Conservation (phyloP, 2,797 vertebrate species). For the Aselliscus stoliczkanus region DNA sequence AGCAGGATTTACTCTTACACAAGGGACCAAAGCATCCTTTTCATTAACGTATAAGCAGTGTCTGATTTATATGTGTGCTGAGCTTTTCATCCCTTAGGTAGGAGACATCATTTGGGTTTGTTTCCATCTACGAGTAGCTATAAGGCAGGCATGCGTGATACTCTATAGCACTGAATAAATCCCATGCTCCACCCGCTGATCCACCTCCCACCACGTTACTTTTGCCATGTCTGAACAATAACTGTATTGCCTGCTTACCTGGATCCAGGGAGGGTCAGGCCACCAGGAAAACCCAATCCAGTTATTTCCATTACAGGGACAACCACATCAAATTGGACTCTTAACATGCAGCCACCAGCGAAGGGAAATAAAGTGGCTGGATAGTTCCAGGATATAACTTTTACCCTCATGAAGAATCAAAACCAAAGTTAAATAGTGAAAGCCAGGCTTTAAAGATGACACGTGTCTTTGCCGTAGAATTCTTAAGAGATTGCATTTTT, state of each 20-base stretch:
- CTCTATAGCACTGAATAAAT: neutral
- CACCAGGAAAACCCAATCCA: neutral
- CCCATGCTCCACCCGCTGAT: neutral
- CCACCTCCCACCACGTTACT: neutral
- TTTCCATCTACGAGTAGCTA: neutral
- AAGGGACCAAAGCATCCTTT: neutral
- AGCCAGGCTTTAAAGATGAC: neutral
- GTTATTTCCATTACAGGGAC: neutral
- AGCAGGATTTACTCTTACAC: neutral
- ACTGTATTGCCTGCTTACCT: neutral
- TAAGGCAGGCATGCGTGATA: neutral
- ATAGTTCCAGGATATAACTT: neutral
- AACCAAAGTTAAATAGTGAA: neutral
- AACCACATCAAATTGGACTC: neutral
- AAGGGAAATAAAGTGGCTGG: neutral
- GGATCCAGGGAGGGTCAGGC: neutral
- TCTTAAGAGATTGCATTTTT: neutral
- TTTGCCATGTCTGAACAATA: neutral
- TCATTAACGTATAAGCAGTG: fast-evolving
- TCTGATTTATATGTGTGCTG: neutral
- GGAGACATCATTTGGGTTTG: neutral
- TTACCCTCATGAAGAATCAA: neutral
- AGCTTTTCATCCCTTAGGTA: neutral
- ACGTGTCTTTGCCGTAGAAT: neutral
- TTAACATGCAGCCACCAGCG: neutral